phyloP scores from a whole-genome alignment of 2,113 vertebrate genomes.

The Cyanoramphus novaezelandiae region DNA sequence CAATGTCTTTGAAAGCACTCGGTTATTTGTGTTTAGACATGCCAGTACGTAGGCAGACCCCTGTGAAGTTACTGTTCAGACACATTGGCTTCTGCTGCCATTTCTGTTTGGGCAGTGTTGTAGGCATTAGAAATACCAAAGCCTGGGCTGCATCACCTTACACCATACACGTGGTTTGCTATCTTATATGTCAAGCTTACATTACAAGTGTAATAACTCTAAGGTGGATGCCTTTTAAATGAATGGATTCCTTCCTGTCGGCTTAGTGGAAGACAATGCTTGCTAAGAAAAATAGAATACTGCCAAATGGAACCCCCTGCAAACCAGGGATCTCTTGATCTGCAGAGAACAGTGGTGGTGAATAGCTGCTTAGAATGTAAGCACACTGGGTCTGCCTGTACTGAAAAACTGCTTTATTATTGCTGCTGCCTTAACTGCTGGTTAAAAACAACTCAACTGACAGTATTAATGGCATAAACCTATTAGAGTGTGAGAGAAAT shows the following conservation, averaged over 20 bases:
- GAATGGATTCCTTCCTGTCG: background rate
- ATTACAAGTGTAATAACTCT: background rate
- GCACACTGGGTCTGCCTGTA: background rate
- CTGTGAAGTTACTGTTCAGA: background rate
- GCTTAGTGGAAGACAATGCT: background rate
- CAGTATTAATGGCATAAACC: slow-evolving; percentile 9
- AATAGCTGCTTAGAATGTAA: background rate
- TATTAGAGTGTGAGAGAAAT: slow-evolving; percentile 9
- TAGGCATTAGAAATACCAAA: background rate
- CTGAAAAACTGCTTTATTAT: background rate
- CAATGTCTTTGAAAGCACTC: background rate
- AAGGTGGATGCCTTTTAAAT: background rate
- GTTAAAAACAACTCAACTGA: slow-evolving; percentile 33
- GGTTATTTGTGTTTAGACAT: background rate
- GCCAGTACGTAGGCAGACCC: background rate
- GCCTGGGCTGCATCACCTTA: background rate
- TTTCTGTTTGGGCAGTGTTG: background rate
- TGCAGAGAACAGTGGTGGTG: background rate
- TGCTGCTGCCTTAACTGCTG: slow-evolving; percentile 5
- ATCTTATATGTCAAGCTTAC: background rate
- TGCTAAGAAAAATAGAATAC: background rate
- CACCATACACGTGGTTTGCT: background rate
- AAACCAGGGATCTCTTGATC: background rate
- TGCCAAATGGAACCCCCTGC: background rate
- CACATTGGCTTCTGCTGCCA: background rate